Base-by-base conservation (phyloP, 2,113 vertebrate genomes). In the Antennarius striatus region DNA sequence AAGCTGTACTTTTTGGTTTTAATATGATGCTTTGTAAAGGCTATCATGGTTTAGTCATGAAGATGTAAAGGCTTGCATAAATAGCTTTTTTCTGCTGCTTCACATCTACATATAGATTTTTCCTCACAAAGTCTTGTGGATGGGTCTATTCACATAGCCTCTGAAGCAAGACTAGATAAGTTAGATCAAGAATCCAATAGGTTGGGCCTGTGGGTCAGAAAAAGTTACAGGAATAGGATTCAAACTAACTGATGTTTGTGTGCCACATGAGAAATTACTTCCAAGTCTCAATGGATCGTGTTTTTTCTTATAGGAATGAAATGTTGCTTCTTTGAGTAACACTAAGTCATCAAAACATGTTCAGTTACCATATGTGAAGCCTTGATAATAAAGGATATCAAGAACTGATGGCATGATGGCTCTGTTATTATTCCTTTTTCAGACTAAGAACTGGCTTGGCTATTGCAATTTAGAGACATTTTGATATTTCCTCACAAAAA, bases 51-150 rank as follows among this genome's bases (percentile, higher is more conserved):
- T 54, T 14, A 66, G 36, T 56, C 62, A 58, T 59, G 53, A 30
- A 71, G 56, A 53, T 39, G 0, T 56, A 11, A 15, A 54, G 63
- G 66, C 60, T 29, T 14, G 30, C 40, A 46, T 42, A 61, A 42
- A 56, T 22, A 50, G 55, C 39, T 29, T 42, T 9, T 39, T n/a
- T 79, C 28, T 40, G 10, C 53, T 62, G 51, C 55, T 63, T 71
- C 60, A 65, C 30, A 54, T 57, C 55, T 68, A 43, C 32, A 11
- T 67, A 75, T 74, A 39, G 71, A 65, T 80, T 73, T 67, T 62
- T 28, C 28, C 63, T 56, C 52, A 30, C 53, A 75, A 76, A 78
- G 75, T 68, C 68, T 71, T 71, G 75, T 64, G 70, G 75, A 88
- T 66, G 74, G 72, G 63, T 73, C 56, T 48, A 49, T 83, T 63